Evolutionary conservation across 2,797 vertebrate species (phyloP).

Genomic region (Balearica regulorum): DNA sequence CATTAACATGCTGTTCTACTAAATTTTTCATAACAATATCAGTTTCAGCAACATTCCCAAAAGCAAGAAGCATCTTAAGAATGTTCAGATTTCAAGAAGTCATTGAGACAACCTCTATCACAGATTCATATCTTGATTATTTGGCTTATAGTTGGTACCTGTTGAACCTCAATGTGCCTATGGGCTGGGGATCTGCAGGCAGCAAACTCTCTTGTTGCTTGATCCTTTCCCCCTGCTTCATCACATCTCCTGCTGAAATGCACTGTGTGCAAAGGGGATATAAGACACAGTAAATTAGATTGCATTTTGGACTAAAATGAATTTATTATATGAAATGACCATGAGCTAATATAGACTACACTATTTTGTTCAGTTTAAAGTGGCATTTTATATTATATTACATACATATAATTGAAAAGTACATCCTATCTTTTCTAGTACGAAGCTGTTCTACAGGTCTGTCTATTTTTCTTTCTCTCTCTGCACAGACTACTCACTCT

Average conservation of each 20-base stretch:
- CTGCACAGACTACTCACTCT: not conserved
- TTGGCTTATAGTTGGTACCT: not conserved
- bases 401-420: not conserved
- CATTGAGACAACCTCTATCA: not conserved
- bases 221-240: not conserved
- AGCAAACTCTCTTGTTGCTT: not conserved
- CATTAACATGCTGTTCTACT: not conserved
- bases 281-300: not conserved
- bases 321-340: not conserved
- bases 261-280: not conserved
- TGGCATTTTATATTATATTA: not conserved
- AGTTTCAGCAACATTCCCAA: not conserved
- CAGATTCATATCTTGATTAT: not conserved
- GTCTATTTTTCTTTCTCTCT: not conserved
- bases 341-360: not conserved
- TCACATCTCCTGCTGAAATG: not conserved
- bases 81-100: not conserved
- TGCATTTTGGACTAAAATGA: not conserved
- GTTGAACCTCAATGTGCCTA: not conserved
- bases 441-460: not conserved
- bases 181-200: not conserved
- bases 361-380: not conserved
- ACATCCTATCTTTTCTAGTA: too few species aligned
- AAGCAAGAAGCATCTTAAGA: not conserved
- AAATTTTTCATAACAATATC: not conserved